A percentile compares a stretch with the other conserved stretches of the same genome.
Conservation (phyloP, 2,797 vertebrate genomes). For the Enoplosus armatus region DNA sequence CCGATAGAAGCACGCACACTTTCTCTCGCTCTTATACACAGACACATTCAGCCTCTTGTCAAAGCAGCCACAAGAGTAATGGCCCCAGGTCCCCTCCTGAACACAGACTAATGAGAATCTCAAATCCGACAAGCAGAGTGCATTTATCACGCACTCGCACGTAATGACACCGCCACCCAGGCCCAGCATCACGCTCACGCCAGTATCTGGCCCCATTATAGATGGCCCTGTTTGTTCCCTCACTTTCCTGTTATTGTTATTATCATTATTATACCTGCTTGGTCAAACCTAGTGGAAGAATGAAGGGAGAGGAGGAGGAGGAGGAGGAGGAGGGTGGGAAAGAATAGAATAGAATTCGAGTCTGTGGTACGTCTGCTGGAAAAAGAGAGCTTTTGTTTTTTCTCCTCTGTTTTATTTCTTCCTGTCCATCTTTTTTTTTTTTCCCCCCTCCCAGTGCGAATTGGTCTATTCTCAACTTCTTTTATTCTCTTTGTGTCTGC, state of each 20-base stretch:
- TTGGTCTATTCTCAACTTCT: slow-evolving; percentile 19
- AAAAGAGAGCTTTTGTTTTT: slow-evolving; percentile 29
- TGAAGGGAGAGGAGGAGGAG: slow-evolving; percentile 21
- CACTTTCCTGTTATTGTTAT: slow-evolving; percentile 47
- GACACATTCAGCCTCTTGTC: slow-evolving; percentile 72
- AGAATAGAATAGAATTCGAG: neutral
- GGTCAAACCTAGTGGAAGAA: slow-evolving; percentile 44
- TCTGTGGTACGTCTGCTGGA: slow-evolving; percentile 23
- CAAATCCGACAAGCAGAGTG: slow-evolving; percentile 84
- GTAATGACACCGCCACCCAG: slow-evolving; percentile 77
- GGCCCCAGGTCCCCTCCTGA: slow-evolving; percentile 78
- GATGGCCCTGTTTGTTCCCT: slow-evolving; percentile 61
- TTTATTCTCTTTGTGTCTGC: slow-evolving; percentile 42
- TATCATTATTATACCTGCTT: slow-evolving; percentile 12
- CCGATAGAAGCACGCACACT: slow-evolving; percentile 23
- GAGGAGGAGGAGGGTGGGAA: slow-evolving; percentile 3
- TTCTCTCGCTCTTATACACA: slow-evolving; percentile 35
- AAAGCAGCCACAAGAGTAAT: slow-evolving; percentile 81
- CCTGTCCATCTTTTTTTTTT: slow-evolving; percentile 6
- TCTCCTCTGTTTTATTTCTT: slow-evolving; percentile 3
- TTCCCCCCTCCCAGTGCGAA: slow-evolving; percentile 10
- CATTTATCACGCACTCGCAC: slow-evolving; percentile 84
- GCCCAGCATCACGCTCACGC: slow-evolving; percentile 61
- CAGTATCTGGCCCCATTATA: slow-evolving; percentile 53
- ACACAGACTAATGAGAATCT: slow-evolving; percentile 88